Evolutionary conservation across 2,888 invertebrate genomes (phyloP), one percentile per base, ranked within the genome.

Genomic region (Agrypnus murinus): DNA sequence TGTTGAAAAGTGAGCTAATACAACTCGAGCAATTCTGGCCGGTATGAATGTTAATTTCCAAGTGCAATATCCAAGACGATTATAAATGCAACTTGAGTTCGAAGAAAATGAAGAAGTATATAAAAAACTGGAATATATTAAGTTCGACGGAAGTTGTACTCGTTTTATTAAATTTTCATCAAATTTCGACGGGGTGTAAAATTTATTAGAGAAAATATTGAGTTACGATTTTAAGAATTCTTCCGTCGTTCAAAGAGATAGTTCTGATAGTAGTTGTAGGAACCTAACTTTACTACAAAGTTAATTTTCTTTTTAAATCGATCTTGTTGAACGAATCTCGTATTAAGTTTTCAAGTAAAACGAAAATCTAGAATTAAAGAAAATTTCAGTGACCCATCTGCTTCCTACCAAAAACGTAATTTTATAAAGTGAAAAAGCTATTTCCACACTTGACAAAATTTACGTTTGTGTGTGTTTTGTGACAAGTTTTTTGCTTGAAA

Each of bases 351-450:
- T 25, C 2, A 2, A 25, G 25, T 25, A 38, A 10, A 2, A 5
- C 2, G 25, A 25, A 25, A 25, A 7, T 7, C 7, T 5, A 32
- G 34, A 34, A 32, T 53, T 5, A 25, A 10, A n/a, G 40, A 43
- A 38, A 64, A 55, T 38, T 10, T 53, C 43, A 31, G 53, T 19
- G 64, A 64, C 50, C 15, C 64, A 64, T 64, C 64, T 64, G 64
- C 53, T 64, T 64, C 53, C 40, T 64, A 43, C 53, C 64, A 40
- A 38, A 64, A 64, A 64, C 53, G 53, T 64, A 64, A 64, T 64
- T 64, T 40, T 64, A 50, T 53, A 64, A 64, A 64, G 64, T 64
- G 64, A 36, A 64, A 53, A 32, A 19, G 55, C 36, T 12, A 19
- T 25, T 25, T 5, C 5, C 5, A 5, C 5, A 5, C 25, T 25